These are phyloP conservation scores for Oxygymnocypris stewartii DNA, from an alignment of 2,113 vertebrate species.

Conservation along the genomic window DNA sequence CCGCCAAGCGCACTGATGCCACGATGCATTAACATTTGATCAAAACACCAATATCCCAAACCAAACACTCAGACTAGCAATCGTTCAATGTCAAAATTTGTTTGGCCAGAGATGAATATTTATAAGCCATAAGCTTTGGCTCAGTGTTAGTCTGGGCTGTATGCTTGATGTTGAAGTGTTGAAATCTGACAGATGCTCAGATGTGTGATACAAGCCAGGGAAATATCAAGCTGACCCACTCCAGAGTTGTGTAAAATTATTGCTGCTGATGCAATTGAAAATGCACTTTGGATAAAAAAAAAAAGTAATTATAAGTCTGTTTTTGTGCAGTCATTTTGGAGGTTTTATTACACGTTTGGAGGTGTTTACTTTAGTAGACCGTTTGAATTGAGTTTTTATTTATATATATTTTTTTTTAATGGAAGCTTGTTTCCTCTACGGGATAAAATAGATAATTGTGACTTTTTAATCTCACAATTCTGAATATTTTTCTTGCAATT, in stretches of 20 bases:
- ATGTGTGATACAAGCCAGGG: not conserved
- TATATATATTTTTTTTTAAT: too few relatives aligned
- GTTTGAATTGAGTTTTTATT: not conserved
- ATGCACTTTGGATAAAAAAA: too few relatives aligned
- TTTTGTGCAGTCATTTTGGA: not conserved
- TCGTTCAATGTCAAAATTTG: not conserved
- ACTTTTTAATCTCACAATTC: too few relatives aligned
- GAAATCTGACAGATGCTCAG: not conserved
- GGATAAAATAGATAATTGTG: too few relatives aligned
- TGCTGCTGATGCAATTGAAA: not conserved
- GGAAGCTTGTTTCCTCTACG: too few relatives aligned
- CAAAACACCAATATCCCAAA: not conserved
- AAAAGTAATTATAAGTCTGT: not conserved
- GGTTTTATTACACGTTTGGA: not conserved
- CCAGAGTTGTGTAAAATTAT: not conserved
- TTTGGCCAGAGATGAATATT: not conserved
- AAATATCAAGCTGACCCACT: not conserved
- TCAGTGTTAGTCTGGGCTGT: not conserved
- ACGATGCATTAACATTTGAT: not conserved
- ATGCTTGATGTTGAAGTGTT: not conserved
- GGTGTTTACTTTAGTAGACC: not conserved
- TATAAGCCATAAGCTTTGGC: not conserved
- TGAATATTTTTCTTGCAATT: too few relatives aligned
- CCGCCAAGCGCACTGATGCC: not conserved
- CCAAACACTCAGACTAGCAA: not conserved